Evolutionary conservation across 2,113 vertebrate genomes (phyloP).

Genomic region (Tachycineta bicolor): DNA sequence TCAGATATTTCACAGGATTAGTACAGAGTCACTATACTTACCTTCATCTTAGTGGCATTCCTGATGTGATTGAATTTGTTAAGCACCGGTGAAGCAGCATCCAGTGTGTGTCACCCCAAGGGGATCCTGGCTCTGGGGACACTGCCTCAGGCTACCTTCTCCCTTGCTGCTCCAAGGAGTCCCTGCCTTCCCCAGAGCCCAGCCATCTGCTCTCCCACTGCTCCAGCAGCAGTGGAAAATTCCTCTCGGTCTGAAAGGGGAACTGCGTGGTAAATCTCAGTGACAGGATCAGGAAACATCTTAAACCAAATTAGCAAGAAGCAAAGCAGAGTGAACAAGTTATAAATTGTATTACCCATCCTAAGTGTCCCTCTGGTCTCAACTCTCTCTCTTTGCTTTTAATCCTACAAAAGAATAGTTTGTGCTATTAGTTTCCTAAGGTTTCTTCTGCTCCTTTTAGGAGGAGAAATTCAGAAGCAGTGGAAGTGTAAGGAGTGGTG

Average conservation of each 20-base stretch:
- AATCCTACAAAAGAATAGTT: not conserved
- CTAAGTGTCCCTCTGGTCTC: not conserved
- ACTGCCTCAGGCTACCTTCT: fast-evolving
- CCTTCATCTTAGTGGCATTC: not conserved
- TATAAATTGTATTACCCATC: not conserved
- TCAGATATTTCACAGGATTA: not conserved
- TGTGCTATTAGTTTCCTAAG: not conserved
- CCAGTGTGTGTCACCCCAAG: fast-evolving
- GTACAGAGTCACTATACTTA: not conserved
- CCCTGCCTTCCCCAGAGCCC: not conserved
- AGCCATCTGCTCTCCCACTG: slow-evolving; percentile 6
- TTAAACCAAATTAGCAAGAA: slow-evolving; percentile 35
- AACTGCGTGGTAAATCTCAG: not conserved
- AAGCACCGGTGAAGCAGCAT: not conserved
- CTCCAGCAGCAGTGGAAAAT: slow-evolving; percentile 26
- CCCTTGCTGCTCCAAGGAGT: not conserved
- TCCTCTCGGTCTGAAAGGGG: slow-evolving; percentile 1
- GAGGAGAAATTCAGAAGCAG: not conserved
- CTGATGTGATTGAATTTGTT: not conserved
- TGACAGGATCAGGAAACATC: not conserved
- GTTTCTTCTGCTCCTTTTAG: not conserved
- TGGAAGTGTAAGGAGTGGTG: not conserved
- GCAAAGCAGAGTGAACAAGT: not conserved
- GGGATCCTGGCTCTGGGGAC: not conserved
- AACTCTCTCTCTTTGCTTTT: not conserved